Conservation (phyloP, 2,113 vertebrate genomes). For the Mobula birostris region DNA sequence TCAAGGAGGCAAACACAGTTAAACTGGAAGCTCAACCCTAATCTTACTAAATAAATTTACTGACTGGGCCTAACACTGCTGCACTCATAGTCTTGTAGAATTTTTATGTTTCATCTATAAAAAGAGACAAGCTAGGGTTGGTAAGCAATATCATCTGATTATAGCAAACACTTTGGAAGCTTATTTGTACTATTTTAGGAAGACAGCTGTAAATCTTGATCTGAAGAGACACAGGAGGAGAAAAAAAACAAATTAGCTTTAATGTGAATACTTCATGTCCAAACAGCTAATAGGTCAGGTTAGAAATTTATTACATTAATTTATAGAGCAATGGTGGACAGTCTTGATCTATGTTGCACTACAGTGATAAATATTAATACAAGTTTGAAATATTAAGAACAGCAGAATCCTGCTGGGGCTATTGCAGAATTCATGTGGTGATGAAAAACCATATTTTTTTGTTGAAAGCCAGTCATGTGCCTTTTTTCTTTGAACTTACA, state of each 20-base stretch:
- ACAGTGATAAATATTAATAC: not conserved
- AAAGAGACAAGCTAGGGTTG: not conserved
- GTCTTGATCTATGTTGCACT: not conserved
- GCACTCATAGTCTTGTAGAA: too few relatives aligned
- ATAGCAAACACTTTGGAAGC: not conserved
- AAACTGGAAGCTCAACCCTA: too few relatives aligned
- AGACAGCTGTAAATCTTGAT: not conserved
- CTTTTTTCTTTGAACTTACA: not conserved
- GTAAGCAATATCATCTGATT: not conserved
- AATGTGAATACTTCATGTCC: not conserved
- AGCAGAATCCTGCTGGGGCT: not conserved
- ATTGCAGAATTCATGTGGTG: not conserved
- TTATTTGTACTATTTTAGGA: not conserved
- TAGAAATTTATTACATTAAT: not conserved
- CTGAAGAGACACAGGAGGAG: not conserved
- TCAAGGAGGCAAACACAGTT: too few relatives aligned
- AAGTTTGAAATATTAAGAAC: not conserved
- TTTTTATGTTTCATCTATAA: too few relatives aligned
- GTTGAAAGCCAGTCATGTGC: not conserved
- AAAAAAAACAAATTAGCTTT: too few relatives aligned
- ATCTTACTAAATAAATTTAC: too few relatives aligned
- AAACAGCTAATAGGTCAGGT: not conserved
- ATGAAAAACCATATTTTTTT: not conserved
- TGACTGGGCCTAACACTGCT: too few relatives aligned
- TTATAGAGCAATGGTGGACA: not conserved